These are phyloP conservation scores for Aspidoscelis tigris DNA, from an alignment of 2,113 vertebrate species.

Conservation along the genomic window DNA sequence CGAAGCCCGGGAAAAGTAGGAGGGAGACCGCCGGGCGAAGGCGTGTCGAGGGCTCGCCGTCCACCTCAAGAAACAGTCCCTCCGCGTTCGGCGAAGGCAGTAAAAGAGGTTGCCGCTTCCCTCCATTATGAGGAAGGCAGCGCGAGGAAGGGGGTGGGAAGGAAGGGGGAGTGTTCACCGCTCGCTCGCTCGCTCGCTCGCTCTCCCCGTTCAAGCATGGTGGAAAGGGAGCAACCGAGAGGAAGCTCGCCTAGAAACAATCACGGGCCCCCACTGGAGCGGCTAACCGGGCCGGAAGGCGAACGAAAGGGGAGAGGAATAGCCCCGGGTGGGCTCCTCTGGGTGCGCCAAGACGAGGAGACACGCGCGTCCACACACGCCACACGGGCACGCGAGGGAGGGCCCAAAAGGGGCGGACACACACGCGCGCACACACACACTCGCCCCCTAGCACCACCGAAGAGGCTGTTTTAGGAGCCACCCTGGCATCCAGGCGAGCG, in stretches of 20 bases:
- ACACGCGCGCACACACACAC: neutral
- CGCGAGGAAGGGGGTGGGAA: conserved; percentile 19
- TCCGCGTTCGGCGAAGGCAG: neutral
- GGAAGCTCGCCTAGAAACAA: neutral
- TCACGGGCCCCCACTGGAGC: neutral
- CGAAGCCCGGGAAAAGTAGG: neutral
- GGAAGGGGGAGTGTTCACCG: conserved; percentile 16
- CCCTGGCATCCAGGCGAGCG: neutral
- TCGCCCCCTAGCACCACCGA: neutral
- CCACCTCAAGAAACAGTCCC: neutral
- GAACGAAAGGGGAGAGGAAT: neutral
- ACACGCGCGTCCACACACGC: neutral
- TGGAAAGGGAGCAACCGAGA: neutral
- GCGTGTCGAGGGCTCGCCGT: neutral
- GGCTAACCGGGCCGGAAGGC: neutral
- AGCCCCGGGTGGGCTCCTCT: neutral
- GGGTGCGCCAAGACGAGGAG: too few relatives aligned
- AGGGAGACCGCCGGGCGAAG: neutral
- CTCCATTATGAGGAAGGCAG: conserved; percentile 33
- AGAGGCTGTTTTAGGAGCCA: neutral
- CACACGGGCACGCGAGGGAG: neutral
- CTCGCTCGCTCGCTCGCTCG: neutral
- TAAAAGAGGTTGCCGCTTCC: neutral
- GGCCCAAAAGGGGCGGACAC: conserved; percentile 1
- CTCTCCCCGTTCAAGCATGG: neutral